Base-by-base conservation (phyloP, 1,140 invertebrate genomes). In the Phthorimaea operculella region DNA sequence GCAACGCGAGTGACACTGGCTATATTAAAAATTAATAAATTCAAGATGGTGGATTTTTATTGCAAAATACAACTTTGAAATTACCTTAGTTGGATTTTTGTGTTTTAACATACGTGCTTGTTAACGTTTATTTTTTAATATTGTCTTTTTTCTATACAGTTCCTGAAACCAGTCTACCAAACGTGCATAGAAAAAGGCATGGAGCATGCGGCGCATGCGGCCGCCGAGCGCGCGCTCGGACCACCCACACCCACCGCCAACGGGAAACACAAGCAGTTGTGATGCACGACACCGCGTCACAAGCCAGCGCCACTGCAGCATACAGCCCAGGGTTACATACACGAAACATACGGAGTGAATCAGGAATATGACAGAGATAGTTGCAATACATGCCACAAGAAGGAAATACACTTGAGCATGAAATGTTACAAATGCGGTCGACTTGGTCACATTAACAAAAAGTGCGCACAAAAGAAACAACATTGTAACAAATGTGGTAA, bases 161-260 rank as follows among this genome's bases (percentile, higher is more conserved):
- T 92, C 54, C 90, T 95, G 90, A 93, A 93, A 72, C 92, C 93
- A 51, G 76, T 92, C 52, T 94, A 94, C 76, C 90, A 93, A 74
- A 86, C 88, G 54, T 91, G 92, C 66, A 87, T 93, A 69, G 91
- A 94, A 79, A 92, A 91, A 81, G 90, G 92, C 67, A 90, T 94
- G 66, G 89, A 93, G 68, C 92, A 92, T 74, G 93, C 92, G 64
- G 91, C 92, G 54, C 89, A 87, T 70, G 91, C 90, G 68, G 90
- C 92, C 68, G 91, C 91, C 62, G 87, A 88, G 63, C 85, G 88
- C 28, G 87, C 89, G 51, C 84, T 88, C 58, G 87, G 88, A 56
- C 87, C 88, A 49, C 8, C 62, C 58, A 52, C 59, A 56, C 68
- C 70, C 59, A 66, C 68, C 56, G 64, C 76, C 66, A 91, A 90